Percentiles rank a stretch among this genome's conserved stretches.
Conservation (phyloP, 2,797 vertebrate genomes). For the Lutra lutra region DNA sequence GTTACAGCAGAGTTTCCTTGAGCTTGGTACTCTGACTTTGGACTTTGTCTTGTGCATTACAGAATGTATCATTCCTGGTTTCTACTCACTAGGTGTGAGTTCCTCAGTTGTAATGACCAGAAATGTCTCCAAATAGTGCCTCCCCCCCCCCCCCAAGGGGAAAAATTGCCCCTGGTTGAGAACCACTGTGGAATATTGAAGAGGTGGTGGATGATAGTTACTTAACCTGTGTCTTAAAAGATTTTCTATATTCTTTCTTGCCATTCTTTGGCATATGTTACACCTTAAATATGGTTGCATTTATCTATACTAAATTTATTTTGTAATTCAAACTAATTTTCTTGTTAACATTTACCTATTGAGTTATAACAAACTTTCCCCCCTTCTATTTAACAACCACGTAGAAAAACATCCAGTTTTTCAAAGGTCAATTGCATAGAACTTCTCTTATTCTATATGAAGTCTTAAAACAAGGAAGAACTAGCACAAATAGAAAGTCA, state of each 20-base stretch:
- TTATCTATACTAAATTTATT: not conserved
- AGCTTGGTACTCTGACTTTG: not conserved
- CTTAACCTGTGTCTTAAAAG: not conserved
- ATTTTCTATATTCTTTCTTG: not conserved
- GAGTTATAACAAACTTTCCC: not conserved
- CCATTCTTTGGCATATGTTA: not conserved
- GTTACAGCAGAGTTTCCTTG: not conserved
- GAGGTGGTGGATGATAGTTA: not conserved
- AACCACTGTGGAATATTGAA: not conserved
- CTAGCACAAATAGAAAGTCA: not conserved
- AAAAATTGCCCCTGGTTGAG: not conserved
- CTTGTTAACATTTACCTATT: not conserved
- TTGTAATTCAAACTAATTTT: not conserved
- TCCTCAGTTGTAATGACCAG: not conserved
- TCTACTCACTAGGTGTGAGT: not conserved
- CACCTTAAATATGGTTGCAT: not conserved
- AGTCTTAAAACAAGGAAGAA: not conserved
- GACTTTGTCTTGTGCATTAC: not conserved
- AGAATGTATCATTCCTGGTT: not conserved
- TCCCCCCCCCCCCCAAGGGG: not conserved
- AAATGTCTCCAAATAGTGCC: not conserved
- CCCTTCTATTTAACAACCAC: not conserved
- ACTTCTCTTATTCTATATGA: not conserved
- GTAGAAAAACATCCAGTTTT: conserved; percentile 1
- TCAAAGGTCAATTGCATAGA: not conserved